Base-by-base conservation (phyloP, 2,113 vertebrate genomes). In the Cygnus buccinator region DNA sequence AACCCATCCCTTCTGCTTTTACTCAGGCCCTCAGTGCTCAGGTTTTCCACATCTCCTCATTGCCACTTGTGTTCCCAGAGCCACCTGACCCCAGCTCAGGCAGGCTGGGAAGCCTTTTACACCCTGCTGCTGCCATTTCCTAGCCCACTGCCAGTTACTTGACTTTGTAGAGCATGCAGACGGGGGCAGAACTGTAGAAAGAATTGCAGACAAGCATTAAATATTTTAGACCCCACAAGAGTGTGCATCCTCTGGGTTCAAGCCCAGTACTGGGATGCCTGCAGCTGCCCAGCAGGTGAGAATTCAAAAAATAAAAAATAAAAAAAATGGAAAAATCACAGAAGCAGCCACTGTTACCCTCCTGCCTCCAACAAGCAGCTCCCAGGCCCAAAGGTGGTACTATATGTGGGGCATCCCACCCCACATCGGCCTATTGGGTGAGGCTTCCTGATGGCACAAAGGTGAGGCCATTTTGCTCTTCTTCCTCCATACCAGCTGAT, bases 311-410 rank as follows among this genome's bases (percentile, higher is more conserved):
- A 46, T 21, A 46, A 19, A 46, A 46, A 46, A 41, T 33, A 46
- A 46, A 46, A 19, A 46, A 46, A 46, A 41, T 33, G 13, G 3
- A 2, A 4, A 90, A 84, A 74, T 1, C 29, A 62, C 20, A 84
- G 46, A 48, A 48, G 20, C 29, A 80, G 1, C 37, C 25, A 29
- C 37, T 15, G 25, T 16, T 28, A 39, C 9, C 31, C 33, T 28
- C 55, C 48, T n/a, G 31, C 22, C 23, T 6, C 28, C 65, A 71
- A 11, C 6, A 55, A 85, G 46, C 9, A 76, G 9, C 2, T 44
- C 6, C 11, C 2, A 28, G 0, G 0, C 0, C 0, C 8, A 61
- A 8, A 4, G 19, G 26, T 58, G 11, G 16, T 58, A 16, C 21
- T 73, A 1, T 16, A 7, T 25, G 18, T 35, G 12, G 26, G 58